Base-by-base conservation (phyloP, 2,113 vertebrate genomes). In the Forbesichthys agassizii region DNA sequence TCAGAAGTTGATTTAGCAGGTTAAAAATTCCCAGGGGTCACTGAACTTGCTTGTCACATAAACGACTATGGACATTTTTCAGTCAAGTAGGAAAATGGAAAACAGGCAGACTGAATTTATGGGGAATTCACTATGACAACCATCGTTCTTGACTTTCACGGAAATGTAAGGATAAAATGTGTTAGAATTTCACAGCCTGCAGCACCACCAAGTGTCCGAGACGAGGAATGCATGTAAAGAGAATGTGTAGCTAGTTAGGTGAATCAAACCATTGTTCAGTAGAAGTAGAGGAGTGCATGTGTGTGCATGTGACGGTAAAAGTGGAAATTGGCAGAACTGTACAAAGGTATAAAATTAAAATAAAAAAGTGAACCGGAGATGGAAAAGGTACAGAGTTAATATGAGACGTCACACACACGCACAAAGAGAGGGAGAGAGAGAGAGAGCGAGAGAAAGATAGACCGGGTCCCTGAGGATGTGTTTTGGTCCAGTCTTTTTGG, bases 181-280 rank as follows among this genome's bases (percentile, higher is more conserved):
- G 18, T 53, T 1, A 73, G 61, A 33, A 72, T 74, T 64, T 1
- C 3, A 68, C 14, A 64, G 65, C 61, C 48, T 80, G 47, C 1
- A 69, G n/a, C 74, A 79, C 75, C 76, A 86, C 70, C 88, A 83
- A 85, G 74, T 72, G 88, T 83, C 54, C 14, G 3, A 33, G 20
- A 14, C 0, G 9, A 9, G 27, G 11, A 11, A 69, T 13, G 14
- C 63, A 27, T 52, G 16, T 48, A 14, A 1, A 4, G 1, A 49
- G 48, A 27, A 27, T 48, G 11, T 11, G 9, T 56, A 8, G 36
- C 36, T 42, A 7, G 16, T 56, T 55, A n/a, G 53, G 13, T 16
- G 13, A n/a, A 5, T n/a, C 16, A 14, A 52, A 52, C 49, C 49
- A 52, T 11, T 56, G 54, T 56, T 56, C 18, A 20, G 11, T 18